Conservation (phyloP, 2,797 vertebrate species). For the Alfaro cultratus region DNA sequence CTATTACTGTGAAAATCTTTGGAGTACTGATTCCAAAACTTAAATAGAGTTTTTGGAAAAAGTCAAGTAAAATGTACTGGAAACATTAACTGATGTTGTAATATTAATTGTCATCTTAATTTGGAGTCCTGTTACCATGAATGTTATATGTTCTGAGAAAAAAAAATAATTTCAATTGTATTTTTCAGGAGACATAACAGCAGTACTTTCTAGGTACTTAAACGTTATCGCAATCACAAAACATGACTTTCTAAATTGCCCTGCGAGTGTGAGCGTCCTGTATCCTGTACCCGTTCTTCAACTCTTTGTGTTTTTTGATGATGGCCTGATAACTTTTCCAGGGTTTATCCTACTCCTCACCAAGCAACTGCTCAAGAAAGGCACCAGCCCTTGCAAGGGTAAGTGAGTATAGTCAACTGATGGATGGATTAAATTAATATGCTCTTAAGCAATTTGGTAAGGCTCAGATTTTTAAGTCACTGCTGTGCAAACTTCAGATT, state of each 20-base stretch:
- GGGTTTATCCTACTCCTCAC: not conserved
- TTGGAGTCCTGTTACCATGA: not conserved
- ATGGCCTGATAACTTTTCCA: not conserved
- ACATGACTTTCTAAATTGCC: not conserved
- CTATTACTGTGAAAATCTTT: not conserved
- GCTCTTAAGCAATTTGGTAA: not conserved
- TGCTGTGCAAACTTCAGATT: not conserved
- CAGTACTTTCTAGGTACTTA: not conserved
- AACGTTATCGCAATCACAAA: not conserved
- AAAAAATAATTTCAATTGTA: not conserved
- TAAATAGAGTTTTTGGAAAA: not conserved
- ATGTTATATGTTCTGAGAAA: not conserved
- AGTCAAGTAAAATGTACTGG: not conserved
- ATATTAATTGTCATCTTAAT: not conserved
- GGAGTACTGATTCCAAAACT: not conserved
- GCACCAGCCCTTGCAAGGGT: not conserved
- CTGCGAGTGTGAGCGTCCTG: not conserved
- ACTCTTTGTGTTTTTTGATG: not conserved
- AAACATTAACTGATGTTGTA: not conserved
- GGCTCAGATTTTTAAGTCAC: not conserved
- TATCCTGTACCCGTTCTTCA: not conserved
- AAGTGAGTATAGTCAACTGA: not conserved
- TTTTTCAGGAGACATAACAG: not conserved
- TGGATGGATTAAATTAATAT: not conserved
- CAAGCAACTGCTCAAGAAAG: not conserved